Evolutionary conservation across 2,888 invertebrate species (phyloP).

Genomic region (Tenthredo notha): DNA sequence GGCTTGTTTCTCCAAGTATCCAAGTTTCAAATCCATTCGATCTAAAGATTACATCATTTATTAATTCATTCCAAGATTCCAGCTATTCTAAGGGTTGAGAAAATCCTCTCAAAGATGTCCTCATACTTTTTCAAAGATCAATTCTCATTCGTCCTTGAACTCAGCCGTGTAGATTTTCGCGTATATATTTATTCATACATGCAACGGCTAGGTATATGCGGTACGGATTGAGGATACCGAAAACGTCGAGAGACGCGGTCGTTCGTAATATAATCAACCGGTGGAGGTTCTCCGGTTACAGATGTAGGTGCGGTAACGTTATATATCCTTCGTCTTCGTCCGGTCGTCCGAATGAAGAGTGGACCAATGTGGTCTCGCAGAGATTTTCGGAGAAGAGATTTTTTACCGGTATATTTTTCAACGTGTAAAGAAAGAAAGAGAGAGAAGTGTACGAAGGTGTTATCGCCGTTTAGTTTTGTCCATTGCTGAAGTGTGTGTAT

Average conservation of each 20-base stretch:
- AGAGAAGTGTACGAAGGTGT: conserved; percentile 1
- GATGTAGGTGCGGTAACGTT: conserved; percentile 52
- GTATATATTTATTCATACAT: background rate
- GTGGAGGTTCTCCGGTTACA: conserved; percentile 47
- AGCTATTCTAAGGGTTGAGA: background rate
- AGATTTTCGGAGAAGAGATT: background rate
- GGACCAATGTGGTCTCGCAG: background rate
- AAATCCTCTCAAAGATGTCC: background rate
- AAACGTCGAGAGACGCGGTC: conserved; percentile 35
- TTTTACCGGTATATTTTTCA: conserved; percentile 13
- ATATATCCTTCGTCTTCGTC: conserved; percentile 38
- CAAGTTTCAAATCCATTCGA: background rate
- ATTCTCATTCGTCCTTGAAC: conserved; percentile 12
- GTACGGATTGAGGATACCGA: background rate
- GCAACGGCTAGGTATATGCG: background rate
- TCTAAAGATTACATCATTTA: background rate
- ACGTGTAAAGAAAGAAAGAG: background rate
- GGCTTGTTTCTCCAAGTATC: background rate
- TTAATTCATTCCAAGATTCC: background rate
- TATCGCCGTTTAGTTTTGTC: conserved; percentile 19
- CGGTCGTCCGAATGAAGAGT: conserved; percentile 8
- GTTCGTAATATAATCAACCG: conserved; percentile 50
- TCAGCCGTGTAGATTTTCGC: background rate
- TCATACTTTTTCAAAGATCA: background rate
- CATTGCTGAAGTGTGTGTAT: background rate